Evolutionary conservation across 1,140 invertebrate genomes (phyloP).

Genomic region (Heliothis subflexa): DNA sequence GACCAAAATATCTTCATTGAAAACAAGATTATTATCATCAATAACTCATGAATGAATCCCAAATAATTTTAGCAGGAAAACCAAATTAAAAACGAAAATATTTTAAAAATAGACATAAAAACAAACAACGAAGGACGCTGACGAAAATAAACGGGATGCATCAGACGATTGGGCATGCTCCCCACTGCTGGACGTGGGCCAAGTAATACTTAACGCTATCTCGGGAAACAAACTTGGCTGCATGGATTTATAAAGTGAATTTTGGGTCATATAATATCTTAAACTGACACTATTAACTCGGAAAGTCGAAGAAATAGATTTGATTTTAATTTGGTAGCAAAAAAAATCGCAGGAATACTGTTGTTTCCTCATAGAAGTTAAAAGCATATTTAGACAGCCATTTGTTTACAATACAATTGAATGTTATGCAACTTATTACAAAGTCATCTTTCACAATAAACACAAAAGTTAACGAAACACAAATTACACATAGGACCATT

Average conservation of each 20-base stretch:
- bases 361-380: background rate
- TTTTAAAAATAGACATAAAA: slow-evolving; percentile 69
- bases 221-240: slow-evolving; percentile 20
- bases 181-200: slow-evolving; percentile 62
- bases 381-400: slow-evolving; percentile 7
- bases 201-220: slow-evolving; percentile 50
- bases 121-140: slow-evolving; percentile 73
- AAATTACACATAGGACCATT: slow-evolving; percentile 9
- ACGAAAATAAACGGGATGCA: slow-evolving; percentile 72
- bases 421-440: slow-evolving; percentile 20
- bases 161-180: slow-evolving; percentile 67
- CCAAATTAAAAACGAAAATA: slow-evolving; percentile 53
- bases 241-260: slow-evolving; percentile 49
- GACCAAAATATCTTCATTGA: background rate
- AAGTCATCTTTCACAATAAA: slow-evolving; percentile 1
- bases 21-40: background rate
- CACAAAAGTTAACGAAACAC: slow-evolving; percentile 15
- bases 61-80: slow-evolving; percentile 40
- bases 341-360: background rate
- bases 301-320: too few relatives aligned
- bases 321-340: too few relatives aligned
- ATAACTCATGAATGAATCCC: slow-evolving; percentile 40
- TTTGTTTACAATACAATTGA: background rate
- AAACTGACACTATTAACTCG: background rate
- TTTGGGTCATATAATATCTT: slow-evolving; percentile 16